Percentiles rank a stretch among this genome's conserved stretches.
Evolutionary conservation across 2,113 vertebrate genomes (phyloP).

Genomic region (Sinosuthora webbiana): DNA sequence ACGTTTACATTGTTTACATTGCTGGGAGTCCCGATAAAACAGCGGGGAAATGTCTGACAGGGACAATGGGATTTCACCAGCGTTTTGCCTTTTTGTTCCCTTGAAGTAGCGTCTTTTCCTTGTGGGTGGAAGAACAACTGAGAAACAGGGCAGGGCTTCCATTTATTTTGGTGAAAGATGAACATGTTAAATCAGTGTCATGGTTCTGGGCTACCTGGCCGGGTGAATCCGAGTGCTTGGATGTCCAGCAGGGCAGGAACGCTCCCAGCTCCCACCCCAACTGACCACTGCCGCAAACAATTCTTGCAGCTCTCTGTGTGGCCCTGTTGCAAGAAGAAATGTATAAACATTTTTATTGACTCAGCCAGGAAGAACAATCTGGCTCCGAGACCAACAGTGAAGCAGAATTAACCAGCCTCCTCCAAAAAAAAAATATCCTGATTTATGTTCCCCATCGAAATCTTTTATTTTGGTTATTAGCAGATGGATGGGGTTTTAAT

Average conservation of each 20-base stretch:
- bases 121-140: neutral
- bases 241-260: neutral
- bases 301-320: neutral
- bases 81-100: neutral
- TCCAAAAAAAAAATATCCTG: neutral
- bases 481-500: neutral
- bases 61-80: neutral
- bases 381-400: neutral
- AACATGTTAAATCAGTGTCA: neutral
- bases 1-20: neutral
- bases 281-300: neutral
- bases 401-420: neutral
- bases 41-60: neutral
- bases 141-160: neutral
- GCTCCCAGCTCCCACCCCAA: neutral
- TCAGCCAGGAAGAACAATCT: constrained; percentile 21
- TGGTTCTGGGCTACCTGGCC: neutral
- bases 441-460: neutral
- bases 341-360: constrained; percentile 42
- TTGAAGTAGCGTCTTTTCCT: neutral
- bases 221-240: neutral
- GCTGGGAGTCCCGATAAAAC: neutral
- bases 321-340: neutral
- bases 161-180: neutral
- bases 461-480: constrained; percentile 4